Conservation (phyloP, 2,113 vertebrate genomes). For the Cettia cetti region DNA sequence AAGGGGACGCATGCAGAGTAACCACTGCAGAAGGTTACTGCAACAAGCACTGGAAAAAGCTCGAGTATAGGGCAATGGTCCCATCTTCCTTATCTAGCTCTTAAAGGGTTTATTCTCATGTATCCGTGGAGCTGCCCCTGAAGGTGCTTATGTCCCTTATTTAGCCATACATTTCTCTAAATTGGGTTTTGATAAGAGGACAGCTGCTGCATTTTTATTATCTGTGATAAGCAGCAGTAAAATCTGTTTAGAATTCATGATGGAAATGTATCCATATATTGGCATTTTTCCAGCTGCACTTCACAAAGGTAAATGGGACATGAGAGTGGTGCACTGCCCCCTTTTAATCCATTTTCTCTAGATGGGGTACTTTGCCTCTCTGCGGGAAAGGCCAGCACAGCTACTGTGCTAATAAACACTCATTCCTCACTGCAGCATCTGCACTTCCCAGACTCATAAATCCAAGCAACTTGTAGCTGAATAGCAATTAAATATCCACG, state of each 20-base stretch:
- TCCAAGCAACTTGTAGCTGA: conserved; percentile 33
- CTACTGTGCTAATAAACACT: conserved; percentile 31
- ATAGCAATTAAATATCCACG: conserved; percentile 41
- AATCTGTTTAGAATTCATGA: not conserved
- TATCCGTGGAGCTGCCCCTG: not conserved
- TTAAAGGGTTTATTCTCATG: not conserved
- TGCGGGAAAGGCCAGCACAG: not conserved
- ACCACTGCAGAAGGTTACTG: not conserved
- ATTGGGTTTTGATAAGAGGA: not conserved
- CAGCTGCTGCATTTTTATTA: conserved; percentile 14
- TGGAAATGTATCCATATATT: not conserved
- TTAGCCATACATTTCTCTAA: not conserved
- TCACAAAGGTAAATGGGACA: conserved; percentile 27
- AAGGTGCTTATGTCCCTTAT: not conserved
- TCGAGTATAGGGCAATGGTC: not conserved
- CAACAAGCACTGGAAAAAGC: not conserved
- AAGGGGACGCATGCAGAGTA: not conserved
- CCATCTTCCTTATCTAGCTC: not conserved
- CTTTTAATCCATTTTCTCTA: conserved; percentile 18
- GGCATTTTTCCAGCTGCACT: conserved; percentile 23
- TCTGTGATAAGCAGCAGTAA: not conserved
- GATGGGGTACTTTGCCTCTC: not conserved
- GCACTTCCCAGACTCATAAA: conserved; percentile 24
- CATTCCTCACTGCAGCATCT: conserved; percentile 22
- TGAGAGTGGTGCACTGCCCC: not conserved